Evolutionary conservation across 2,113 vertebrate genomes (phyloP), one percentile per base, ranked within the genome.

Genomic region (Indicator indicator): DNA sequence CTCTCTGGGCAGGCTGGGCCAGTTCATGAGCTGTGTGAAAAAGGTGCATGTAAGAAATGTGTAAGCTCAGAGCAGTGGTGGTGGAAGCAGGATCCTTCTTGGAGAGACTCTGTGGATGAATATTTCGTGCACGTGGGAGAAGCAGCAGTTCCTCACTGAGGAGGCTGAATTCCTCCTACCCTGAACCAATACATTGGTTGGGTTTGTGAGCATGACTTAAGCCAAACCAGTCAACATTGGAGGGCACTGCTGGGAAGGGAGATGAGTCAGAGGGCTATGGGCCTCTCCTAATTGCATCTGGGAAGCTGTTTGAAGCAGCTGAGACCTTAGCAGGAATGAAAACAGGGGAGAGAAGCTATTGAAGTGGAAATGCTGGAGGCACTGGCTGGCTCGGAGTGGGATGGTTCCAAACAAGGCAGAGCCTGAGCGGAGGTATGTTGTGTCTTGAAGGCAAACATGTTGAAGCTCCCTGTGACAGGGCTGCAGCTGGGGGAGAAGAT

Each of bases 321-420:
- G 85, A 86, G 79, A 74, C 46, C 60, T 93, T 94, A 75, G 64
- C 85, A 89, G 72, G 48, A 56, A 30, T 77, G n/a, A 54, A 88
- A 96, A 52, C 56, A 27, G 62, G 52, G 32, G 63, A 52, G 76
- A 55, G 75, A 36, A 86, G 56, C 69, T 44, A 20, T 89, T 84
- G 68, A 87, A 92, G 78, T 72, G 68, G 91, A 88, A 80, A 8
- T 62, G 76, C 92, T 97, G 93, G 74, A 93, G 89, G 87, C 83
- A 20, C 48, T 68, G 90, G 28, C 73, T 83, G 94, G 16, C 71
- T 84, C 42, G 10, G 7, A n/a, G 60, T 69, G 64, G 48, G 42
- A 32, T 28, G 59, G 36, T 19, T 77, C 15, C 11, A 28, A 13
- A 4, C 21, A 8, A 33, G 44, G 64, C 85, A 82, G 17, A 78